phyloP scores from a whole-genome alignment of 1,140 invertebrate species.

The Diabrotica undecimpunctata region DNA sequence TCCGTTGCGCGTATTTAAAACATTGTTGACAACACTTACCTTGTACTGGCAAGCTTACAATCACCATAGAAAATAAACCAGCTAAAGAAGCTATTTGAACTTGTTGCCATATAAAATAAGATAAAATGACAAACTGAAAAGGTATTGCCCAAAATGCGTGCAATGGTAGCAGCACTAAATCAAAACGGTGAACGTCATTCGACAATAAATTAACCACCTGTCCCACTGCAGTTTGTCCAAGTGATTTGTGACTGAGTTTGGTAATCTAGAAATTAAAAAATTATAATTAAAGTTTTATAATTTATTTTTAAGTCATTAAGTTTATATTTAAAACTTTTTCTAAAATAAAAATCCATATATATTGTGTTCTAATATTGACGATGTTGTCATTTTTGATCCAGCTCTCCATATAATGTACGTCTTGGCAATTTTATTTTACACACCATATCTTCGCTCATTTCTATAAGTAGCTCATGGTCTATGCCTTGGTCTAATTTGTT shows the following conservation, averaged over 20 bases:
- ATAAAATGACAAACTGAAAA: conserved; percentile 56
- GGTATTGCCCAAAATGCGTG: conserved; percentile 69
- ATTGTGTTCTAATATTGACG: not conserved
- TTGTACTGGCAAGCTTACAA: conserved; percentile 65
- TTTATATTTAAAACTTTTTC: too few relatives aligned
- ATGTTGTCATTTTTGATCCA: too few relatives aligned
- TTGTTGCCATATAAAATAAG: conserved; percentile 65
- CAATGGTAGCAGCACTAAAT: conserved; percentile 57
- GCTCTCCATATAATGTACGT: too few relatives aligned
- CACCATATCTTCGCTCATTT: too few relatives aligned
- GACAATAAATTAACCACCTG: conserved; percentile 82
- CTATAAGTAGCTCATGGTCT: too few relatives aligned
- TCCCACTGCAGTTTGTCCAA: conserved; percentile 70
- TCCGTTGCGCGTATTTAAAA: conserved; percentile 5
- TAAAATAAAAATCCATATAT: not conserved
- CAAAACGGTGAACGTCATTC: conserved; percentile 71
- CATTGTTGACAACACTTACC: conserved; percentile 48
- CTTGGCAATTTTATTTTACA: too few relatives aligned
- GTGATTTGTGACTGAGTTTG: conserved; percentile 59
- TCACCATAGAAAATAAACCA: conserved; percentile 60
- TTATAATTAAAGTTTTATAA: too few relatives aligned
- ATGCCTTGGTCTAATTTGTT: too few relatives aligned
- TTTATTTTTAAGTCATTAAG: too few relatives aligned
- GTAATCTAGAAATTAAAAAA: conserved; percentile 50
- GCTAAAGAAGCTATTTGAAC: conserved; percentile 66